Base-by-base conservation (phyloP, 2,113 vertebrate genomes). In the Genyomyrus donnyi region DNA sequence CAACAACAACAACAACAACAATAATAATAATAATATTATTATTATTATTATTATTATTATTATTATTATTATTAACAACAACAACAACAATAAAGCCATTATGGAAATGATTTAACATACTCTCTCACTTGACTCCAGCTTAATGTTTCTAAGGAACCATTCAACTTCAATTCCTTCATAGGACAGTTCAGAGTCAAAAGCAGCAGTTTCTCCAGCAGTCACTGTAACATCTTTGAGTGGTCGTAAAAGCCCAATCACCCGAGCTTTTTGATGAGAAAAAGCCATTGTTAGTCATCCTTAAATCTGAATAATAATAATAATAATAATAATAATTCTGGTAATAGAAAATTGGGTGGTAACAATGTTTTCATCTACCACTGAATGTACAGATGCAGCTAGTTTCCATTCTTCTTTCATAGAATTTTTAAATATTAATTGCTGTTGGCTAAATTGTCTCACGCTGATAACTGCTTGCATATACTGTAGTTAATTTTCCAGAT, bases 141-240 rank as follows among this genome's bases (percentile, higher is more conserved):
- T 98, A 91, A 96, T 96, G 91, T 95, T 97, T 93, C 95, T 96
- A 91, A 99, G 95, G 94, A 98, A 97, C 98, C 98, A 99, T 90
- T 99, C 97, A 90, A 99, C 98, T 3, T 96, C 92, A 89, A 99
- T 98, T 92, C 96, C 98, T 90, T 99, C 98, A 2, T 97, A 99
- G 1, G 98, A 99, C 77, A 99, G 97, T 93, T 99, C 98, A 0
- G 98, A 99, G 42, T 99, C 97, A 4, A 99, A 99, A 90, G 97
- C 98, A 94, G 98, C 98, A 0, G 98, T 97, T 94, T 99, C 98
- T 19, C 98, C 98, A 35, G 98, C 98, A 1, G 97, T 99, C 92
- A 99, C 97, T 0, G 97, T 97, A 91, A 97, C 97, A 93, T 99
- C 97, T 92, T 96, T 97, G 87, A 99, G 96, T 19, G 98, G 97